Conservation (phyloP, 2,113 vertebrate species). For the Neomonachus schauinslandi region DNA sequence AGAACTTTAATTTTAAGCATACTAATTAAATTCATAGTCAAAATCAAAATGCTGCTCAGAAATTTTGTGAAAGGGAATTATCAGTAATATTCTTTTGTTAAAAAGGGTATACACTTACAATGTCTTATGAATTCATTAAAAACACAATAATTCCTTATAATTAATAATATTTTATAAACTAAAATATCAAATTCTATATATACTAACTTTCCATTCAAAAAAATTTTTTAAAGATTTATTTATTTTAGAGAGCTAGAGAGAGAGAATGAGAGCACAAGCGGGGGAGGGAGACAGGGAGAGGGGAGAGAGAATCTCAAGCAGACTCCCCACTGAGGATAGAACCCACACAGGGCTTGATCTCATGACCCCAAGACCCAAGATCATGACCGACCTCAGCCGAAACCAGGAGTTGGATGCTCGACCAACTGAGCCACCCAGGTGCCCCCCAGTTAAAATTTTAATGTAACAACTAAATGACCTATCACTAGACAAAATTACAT, state of each 20-base stretch:
- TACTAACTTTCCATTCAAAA: not conserved
- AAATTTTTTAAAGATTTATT: not conserved
- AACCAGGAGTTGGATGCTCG: not conserved
- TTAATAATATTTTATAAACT: not conserved
- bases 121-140: not conserved
- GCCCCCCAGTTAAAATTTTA: not conserved
- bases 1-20: not conserved
- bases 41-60: slow-evolving; percentile 2
- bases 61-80: not conserved
- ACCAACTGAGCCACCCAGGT: not conserved
- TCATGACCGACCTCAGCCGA: not conserved
- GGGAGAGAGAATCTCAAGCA: not conserved
- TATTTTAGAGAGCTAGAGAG: not conserved
- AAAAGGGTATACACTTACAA: not conserved
- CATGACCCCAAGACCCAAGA: not conserved
- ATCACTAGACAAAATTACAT: not conserved
- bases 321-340: not conserved
- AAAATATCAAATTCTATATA: not conserved
- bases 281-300: not conserved
- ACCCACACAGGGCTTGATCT: not conserved
- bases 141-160: not conserved
- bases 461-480: not conserved
- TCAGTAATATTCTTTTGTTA: not conserved
- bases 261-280: not conserved
- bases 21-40: not conserved